Conservation (phyloP, 2,888 invertebrate genomes). For the Hesperia comma region DNA sequence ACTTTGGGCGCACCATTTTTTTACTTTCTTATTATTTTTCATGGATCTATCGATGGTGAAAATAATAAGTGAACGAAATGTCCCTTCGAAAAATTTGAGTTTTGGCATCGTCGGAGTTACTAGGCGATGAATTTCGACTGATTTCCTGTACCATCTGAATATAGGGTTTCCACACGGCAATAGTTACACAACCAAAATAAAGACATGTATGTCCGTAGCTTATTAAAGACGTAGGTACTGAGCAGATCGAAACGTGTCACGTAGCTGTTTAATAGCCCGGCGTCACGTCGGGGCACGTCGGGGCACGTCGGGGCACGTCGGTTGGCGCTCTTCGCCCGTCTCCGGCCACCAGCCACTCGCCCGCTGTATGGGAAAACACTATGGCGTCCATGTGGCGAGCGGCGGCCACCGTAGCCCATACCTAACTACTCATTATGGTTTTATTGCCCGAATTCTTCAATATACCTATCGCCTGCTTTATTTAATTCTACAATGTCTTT, state of each 20-base stretch:
- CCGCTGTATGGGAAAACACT: constrained; percentile 18
- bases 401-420: neutral
- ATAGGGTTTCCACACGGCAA: neutral
- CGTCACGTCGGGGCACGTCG: constrained; percentile 16
- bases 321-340: neutral
- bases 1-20: no score
- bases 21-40: no score
- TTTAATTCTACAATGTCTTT: no score
- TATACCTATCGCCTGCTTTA: no score
- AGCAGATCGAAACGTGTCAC: constrained; percentile 11
- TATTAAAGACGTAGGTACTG: neutral
- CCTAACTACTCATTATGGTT: no score
- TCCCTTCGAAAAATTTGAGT: no score
- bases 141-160: neutral
- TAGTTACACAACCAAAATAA: neutral
- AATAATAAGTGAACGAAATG: no score
- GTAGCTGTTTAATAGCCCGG: constrained; percentile 15
- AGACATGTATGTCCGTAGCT: neutral
- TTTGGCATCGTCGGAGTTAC: no score
- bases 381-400: neutral
- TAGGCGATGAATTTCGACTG: no score
- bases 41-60: no score
- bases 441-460: no score
- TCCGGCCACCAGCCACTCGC: neutral
- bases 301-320: neutral